Conservation (phyloP, 2,113 vertebrate genomes). For the Pseudopipra pipra region DNA sequence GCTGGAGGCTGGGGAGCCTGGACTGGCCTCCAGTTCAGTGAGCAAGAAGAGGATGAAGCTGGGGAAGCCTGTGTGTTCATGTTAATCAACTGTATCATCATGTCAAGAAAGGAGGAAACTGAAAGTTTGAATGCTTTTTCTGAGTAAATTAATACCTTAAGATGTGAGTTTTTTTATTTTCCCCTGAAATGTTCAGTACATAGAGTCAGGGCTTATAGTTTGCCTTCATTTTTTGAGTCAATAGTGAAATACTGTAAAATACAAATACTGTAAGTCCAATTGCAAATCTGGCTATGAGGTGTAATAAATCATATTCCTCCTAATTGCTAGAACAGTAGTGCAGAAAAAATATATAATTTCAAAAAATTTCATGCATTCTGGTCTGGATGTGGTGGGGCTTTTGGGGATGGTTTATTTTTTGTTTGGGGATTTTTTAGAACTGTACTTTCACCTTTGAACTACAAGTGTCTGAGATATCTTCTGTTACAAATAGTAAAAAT, state of each 20-base stretch:
- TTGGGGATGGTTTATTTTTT: not conserved
- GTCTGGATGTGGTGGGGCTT: not conserved
- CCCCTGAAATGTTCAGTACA: not conserved
- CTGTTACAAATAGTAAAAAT: not conserved
- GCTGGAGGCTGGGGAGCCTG: not conserved
- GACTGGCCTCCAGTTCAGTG: not conserved
- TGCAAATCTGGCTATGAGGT: not conserved
- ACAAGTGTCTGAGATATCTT: not conserved
- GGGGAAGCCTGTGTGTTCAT: not conserved
- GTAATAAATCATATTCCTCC: not conserved
- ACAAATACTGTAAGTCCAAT: not conserved
- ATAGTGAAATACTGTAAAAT: not conserved
- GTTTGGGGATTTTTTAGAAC: not conserved
- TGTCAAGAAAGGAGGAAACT: not conserved
- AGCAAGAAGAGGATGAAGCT: not conserved
- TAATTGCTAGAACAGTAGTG: not conserved
- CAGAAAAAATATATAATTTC: not conserved
- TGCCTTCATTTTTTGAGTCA: not conserved
- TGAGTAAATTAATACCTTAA: not conserved
- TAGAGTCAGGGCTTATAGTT: not conserved
- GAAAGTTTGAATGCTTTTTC: not conserved
- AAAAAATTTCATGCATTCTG: not conserved
- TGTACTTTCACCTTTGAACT: not conserved
- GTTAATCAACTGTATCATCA: not conserved
- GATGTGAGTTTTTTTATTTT: not conserved